These are phyloP conservation scores for Vanessa atalanta DNA, from an alignment of 1,140 invertebrate genomes.

Conservation along the genomic window DNA sequence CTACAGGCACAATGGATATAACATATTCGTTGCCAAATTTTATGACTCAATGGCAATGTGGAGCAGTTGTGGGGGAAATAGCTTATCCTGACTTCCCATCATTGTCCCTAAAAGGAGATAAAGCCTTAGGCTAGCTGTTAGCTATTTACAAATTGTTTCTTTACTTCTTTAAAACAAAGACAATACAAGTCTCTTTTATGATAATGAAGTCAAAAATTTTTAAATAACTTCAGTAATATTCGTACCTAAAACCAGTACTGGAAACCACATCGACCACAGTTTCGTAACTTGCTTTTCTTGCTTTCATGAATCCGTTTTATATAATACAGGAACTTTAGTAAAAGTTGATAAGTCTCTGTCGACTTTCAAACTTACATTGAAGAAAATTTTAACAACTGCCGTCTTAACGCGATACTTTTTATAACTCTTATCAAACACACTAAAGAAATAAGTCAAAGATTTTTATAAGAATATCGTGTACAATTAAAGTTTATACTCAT, in stretches of 20 bases:
- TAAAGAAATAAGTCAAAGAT: neutral
- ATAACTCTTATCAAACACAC: neutral
- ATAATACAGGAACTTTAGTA: constrained; percentile 3
- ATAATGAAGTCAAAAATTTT: too few relatives aligned
- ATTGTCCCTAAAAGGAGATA: too few relatives aligned
- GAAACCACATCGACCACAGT: constrained; percentile 10
- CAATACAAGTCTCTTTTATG: too few relatives aligned
- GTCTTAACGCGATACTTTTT: neutral
- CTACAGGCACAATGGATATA: too few relatives aligned
- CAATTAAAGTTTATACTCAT: too few relatives aligned
- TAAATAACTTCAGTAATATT: neutral
- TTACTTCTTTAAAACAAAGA: too few relatives aligned
- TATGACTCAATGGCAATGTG: too few relatives aligned
- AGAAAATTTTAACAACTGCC: constrained; percentile 19
- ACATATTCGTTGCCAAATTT: too few relatives aligned
- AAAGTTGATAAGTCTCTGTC: constrained; percentile 7
- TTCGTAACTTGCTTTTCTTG: neutral
- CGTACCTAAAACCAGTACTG: neutral
- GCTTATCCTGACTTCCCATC: too few relatives aligned
- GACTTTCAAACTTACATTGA: constrained; percentile 2
- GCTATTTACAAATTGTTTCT: too few relatives aligned
- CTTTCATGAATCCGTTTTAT: constrained; percentile 21
- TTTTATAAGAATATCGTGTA: neutral
- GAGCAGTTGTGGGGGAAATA: too few relatives aligned
- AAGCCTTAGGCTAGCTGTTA: too few relatives aligned